Conservation (phyloP, 2,888 invertebrate genomes). For the Malthinus flaveolus region DNA sequence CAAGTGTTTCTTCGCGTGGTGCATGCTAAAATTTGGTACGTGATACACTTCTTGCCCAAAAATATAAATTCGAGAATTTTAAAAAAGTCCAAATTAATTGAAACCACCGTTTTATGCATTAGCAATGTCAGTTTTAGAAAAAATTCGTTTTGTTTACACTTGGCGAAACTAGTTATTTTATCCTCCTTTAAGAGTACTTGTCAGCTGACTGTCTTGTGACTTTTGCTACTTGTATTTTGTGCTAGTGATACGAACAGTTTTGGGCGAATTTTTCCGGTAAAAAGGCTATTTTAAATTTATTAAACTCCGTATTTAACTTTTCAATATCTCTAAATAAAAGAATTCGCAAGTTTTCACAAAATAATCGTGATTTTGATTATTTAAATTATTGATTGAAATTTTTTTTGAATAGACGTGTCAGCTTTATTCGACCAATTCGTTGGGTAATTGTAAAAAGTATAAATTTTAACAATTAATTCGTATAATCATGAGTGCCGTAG, state of each 20-base stretch:
- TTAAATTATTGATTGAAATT: background rate
- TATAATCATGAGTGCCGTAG: background rate
- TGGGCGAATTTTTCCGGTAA: constrained; percentile 41
- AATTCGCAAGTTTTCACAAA: background rate
- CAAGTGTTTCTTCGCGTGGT: too few relatives aligned
- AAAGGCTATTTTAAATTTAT: constrained; percentile 12
- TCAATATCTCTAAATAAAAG: background rate
- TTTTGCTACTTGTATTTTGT: constrained; percentile 33
- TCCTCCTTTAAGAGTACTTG: constrained; percentile 19
- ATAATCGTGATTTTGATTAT: background rate
- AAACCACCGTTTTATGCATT: too few relatives aligned
- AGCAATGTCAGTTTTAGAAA: too few relatives aligned
- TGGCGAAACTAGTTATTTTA: background rate
- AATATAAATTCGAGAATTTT: too few relatives aligned
- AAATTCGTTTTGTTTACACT: background rate
- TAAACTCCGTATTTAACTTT: background rate
- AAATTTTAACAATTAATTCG: background rate
- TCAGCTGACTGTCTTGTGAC: constrained; percentile 54
- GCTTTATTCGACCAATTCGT: background rate
- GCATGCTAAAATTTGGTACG: too few relatives aligned
- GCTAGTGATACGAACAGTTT: constrained; percentile 43
- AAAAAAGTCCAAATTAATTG: too few relatives aligned
- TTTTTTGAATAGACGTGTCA: background rate
- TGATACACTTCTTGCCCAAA: too few relatives aligned
- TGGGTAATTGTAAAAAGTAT: background rate